Percentiles rank a stretch among this genome's conserved stretches.
phyloP scores from a whole-genome alignment of 2,113 vertebrate species.

The Periophthalmodon schlosseri region DNA sequence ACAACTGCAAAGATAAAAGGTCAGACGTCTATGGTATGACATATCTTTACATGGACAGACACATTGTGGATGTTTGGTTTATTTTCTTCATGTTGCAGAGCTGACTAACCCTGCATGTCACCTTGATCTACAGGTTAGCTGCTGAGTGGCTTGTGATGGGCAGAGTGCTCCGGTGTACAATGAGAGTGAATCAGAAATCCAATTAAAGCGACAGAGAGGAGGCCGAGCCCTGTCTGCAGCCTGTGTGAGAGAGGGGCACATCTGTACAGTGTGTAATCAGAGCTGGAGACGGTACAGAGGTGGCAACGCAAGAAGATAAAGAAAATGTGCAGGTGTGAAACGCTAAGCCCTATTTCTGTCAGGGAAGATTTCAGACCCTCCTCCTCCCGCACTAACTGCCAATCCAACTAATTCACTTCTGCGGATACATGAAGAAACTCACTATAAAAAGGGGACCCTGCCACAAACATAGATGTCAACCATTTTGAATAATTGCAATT shows the following conservation, averaged over 20 bases:
- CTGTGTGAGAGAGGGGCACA: neutral
- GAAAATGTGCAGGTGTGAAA: constrained; percentile 25
- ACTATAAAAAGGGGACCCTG: neutral
- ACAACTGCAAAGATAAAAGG: neutral
- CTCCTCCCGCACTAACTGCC: neutral
- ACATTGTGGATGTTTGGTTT: neutral
- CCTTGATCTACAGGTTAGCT: neutral
- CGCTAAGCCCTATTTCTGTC: constrained; percentile 8
- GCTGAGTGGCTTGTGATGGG: neutral
- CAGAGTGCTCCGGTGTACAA: neutral
- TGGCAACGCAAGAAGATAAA: neutral
- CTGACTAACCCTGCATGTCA: neutral
- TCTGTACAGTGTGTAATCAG: neutral
- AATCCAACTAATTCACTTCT: constrained; percentile 16
- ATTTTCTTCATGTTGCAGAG: neutral
- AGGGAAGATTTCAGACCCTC: neutral
- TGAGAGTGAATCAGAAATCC: constrained; percentile 12
- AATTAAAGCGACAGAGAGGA: constrained; percentile 3
- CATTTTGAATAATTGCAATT: neutral
- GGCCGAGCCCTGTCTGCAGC: neutral
- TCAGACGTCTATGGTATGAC: neutral
- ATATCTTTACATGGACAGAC: neutral
- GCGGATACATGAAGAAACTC: neutral
- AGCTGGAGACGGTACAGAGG: neutral
- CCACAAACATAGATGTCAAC: neutral